These are phyloP conservation scores for Donacobius atricapilla DNA, from an alignment of 2,113 vertebrate genomes.

Conservation along the genomic window DNA sequence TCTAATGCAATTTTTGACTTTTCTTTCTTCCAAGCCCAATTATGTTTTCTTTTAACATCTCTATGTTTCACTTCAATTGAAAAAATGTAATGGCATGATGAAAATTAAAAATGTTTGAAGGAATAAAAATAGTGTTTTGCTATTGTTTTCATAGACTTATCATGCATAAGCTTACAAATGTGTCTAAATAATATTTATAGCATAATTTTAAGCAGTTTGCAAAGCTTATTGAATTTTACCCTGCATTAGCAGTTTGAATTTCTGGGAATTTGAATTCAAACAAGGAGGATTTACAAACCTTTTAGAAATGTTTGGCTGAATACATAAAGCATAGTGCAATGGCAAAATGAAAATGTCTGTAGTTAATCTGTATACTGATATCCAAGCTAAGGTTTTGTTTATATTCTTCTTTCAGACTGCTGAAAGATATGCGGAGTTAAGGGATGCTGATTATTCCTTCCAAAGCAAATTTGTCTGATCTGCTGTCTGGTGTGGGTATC, in stretches of 20 bases:
- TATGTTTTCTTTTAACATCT: neutral
- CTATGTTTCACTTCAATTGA: neutral
- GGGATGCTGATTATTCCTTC: neutral
- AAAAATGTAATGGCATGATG: neutral
- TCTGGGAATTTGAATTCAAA: slow-evolving; percentile 21
- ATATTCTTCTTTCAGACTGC: neutral
- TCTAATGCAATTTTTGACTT: slow-evolving; percentile 28
- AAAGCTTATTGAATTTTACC: neutral
- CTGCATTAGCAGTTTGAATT: neutral
- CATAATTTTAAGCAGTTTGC: slow-evolving; percentile 14
- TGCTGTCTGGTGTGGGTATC: neutral
- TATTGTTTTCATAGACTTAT: slow-evolving; percentile 23
- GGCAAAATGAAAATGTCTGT: neutral
- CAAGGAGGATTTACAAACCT: neutral
- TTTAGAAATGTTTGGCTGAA: neutral
- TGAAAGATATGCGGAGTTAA: neutral
- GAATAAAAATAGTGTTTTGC: slow-evolving; percentile 46
- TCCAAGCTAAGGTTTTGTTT: neutral
- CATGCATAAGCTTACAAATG: neutral
- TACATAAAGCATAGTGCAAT: neutral
- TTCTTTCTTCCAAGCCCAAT: slow-evolving; percentile 15
- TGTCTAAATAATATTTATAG: slow-evolving; percentile 52
- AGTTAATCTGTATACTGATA: neutral
- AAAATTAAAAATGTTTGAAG: slow-evolving; percentile 36
- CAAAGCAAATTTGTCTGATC: neutral